A percentile compares a stretch with the other conserved stretches of the same genome.
phyloP scores from a whole-genome alignment of 2,797 vertebrate species.

The Fratercula arctica region DNA sequence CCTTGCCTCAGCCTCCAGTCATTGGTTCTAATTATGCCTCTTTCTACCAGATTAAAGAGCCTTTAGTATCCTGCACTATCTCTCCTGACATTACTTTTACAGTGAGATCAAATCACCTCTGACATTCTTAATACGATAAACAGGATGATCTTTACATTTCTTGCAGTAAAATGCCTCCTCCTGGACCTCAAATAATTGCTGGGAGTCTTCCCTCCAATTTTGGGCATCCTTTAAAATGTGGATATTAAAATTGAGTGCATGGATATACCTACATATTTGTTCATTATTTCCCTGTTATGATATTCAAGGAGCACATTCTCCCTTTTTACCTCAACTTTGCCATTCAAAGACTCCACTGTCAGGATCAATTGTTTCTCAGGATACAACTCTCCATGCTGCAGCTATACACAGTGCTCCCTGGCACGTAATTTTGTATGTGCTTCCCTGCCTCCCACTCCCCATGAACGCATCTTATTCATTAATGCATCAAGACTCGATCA shows the following conservation, averaged over 20 bases:
- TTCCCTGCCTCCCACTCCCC: fast-evolving
- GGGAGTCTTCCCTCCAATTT: neutral
- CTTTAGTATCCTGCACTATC: neutral
- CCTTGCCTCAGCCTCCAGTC: conserved; percentile 33
- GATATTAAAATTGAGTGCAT: neutral
- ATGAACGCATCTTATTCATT: neutral
- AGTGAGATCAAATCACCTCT: conserved; percentile 41
- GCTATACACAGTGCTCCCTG: neutral
- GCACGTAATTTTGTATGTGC: neutral
- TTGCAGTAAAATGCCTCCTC: neutral
- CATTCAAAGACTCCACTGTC: neutral
- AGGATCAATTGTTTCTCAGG: neutral
- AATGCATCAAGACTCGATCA: neutral
- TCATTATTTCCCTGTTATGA: neutral
- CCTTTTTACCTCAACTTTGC: neutral
- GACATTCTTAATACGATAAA: conserved; percentile 26
- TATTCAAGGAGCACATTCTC: neutral
- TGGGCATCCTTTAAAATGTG: neutral
- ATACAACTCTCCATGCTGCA: neutral
- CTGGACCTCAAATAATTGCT: neutral
- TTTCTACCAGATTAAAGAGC: conserved; percentile 35
- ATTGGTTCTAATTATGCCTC: conserved; percentile 46
- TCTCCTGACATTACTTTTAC: conserved; percentile 35
- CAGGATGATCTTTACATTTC: conserved; percentile 18
- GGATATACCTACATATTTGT: neutral